Evolutionary conservation across 2,888 invertebrate genomes (phyloP), one percentile per base, ranked within the genome.

Genomic region (Cryptocephalus primarius): DNA sequence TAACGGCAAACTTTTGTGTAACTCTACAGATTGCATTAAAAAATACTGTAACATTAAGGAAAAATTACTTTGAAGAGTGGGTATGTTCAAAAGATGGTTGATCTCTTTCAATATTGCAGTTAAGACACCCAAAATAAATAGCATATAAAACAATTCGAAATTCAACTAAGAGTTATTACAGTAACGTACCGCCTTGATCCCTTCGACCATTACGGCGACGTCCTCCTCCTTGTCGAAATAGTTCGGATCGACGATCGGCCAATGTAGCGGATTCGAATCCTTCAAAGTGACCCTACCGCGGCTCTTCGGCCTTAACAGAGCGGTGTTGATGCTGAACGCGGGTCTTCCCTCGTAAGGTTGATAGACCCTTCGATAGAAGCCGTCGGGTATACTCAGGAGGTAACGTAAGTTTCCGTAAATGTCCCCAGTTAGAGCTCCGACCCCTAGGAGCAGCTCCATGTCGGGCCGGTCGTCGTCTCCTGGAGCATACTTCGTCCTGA

Each of bases 171-270:
- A n/a, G n/a, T n/a, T n/a, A n/a, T n/a, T n/a, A n/a, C n/a, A n/a
- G n/a, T n/a, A n/a, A n/a, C n/a, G 70, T 65, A 85, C 87, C 74
- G 82, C 72, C 62, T 82, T 78, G 33, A 85, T 76, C 38, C 87
- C 89, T 64, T 85, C 83, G 9, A 86, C 75, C 70, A 90, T 74
- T 6, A 81, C 79, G 13, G 73, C 68, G n/a, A 88, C 60, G 64
- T 94, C 93, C 32, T 79, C 76, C 4, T 77, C 75, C 58, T 83
- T 70, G 45, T 80, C 73, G 63, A 90, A 84, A 68, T 90, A 94
- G 70, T 93, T 91, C 0, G 88, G 82, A 42, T 87, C 76, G 60
- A 94, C 80, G 45, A 77, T 70, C 0, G 94, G 94, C 68, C 83
- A 80, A 44, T 85, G 81, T 22, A 78, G 71, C 0, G 90, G 88